Conservation (phyloP, 2,113 vertebrate genomes). For the Corythaixoides concolor region DNA sequence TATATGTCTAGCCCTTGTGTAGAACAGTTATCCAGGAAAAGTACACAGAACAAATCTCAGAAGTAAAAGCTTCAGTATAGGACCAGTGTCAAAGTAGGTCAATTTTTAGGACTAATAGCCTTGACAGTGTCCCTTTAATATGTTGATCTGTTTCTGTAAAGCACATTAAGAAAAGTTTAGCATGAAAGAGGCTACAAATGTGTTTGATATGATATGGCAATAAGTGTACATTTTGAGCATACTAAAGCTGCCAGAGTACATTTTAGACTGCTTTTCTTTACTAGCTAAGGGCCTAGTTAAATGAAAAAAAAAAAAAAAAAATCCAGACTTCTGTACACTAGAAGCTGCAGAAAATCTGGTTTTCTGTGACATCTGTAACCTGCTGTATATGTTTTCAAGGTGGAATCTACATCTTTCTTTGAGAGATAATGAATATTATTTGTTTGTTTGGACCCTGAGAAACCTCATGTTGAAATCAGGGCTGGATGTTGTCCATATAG, state of each 20-base stretch:
- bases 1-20: neutral
- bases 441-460: neutral
- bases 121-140: slow-evolving; percentile 57
- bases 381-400: neutral
- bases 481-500: neutral
- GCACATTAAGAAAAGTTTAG: slow-evolving; percentile 62
- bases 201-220: slow-evolving; percentile 67
- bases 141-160: slow-evolving; percentile 68
- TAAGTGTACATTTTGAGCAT: slow-evolving; percentile 67
- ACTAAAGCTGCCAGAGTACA: slow-evolving; percentile 49
- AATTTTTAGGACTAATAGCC: slow-evolving; percentile 56
- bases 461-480: neutral
- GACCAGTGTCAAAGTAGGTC: slow-evolving; percentile 48
- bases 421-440: neutral
- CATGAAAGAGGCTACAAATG: slow-evolving; percentile 64
- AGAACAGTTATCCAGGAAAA: neutral
- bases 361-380: slow-evolving; percentile 19
- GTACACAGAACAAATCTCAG: neutral
- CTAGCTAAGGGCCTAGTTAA: slow-evolving; percentile 10
- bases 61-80: neutral
- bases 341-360: slow-evolving; percentile 37
- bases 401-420: slow-evolving; percentile 6
- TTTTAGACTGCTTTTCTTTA: slow-evolving; percentile 60
- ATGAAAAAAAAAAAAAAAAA: slow-evolving; percentile 22
- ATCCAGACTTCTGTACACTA: neutral